phyloP scores from a whole-genome alignment of 2,113 vertebrate species.

The Chroicocephalus ridibundus region DNA sequence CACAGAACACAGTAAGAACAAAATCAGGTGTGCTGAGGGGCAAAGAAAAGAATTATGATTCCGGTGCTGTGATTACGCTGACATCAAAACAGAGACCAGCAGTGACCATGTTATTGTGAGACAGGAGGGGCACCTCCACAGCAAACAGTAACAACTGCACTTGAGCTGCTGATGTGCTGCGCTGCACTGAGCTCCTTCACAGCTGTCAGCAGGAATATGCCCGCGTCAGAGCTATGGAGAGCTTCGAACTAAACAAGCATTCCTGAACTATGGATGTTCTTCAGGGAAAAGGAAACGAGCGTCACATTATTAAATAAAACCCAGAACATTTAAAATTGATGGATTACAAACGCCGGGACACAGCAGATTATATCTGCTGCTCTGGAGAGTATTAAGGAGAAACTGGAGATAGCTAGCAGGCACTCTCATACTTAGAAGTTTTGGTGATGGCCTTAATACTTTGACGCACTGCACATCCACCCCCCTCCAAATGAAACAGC shows the following conservation, averaged over 20 bases:
- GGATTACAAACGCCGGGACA: background rate
- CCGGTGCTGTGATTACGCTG: background rate
- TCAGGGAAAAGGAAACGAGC: background rate
- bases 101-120: background rate
- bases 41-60: background rate
- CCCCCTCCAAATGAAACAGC: background rate
- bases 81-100: background rate
- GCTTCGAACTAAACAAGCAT: background rate
- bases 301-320: background rate
- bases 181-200: background rate
- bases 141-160: background rate
- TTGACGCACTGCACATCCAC: background rate
- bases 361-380: background rate
- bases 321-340: background rate
- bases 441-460: background rate
- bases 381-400: background rate
- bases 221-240: fast-evolving
- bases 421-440: background rate
- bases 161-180: background rate
- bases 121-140: background rate
- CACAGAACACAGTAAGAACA: background rate
- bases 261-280: background rate
- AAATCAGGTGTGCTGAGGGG: background rate
- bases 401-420: background rate
- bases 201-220: background rate